Base-by-base conservation (phyloP, 2,888 invertebrate genomes). In the Sthenelais limicola region DNA sequence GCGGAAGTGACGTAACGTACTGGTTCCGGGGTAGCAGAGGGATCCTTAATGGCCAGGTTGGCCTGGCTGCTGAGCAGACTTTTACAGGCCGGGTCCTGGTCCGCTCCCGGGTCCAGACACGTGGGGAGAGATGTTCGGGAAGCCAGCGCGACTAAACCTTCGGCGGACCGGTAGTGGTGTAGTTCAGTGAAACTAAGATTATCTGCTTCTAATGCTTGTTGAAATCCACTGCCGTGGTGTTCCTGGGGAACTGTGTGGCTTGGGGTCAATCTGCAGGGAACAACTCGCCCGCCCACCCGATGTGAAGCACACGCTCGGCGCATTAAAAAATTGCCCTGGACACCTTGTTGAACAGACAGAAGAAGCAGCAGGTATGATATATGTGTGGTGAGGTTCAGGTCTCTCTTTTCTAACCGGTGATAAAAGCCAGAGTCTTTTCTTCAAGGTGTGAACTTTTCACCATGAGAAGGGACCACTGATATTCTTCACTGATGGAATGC, bases 31-130 rank as follows among this genome's bases (percentile, higher is more conserved):
- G 62, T 62, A 24, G 62, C 35, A 1, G 62, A 62, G 5, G 62
- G 62, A 43, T 62, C 62, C 35, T 52, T 30, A n/a, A n/a, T 56
- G 38, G 62, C 35, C 24, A 62, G 62, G 62, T 62, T 62, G 62
- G 21, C 38, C 38, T 62, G 62, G 62, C 62, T 62, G 38, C 62
- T 35, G 35, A 62, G 35, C 21, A 62, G 62, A 24, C 38, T 38
- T 15, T 43, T 1, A 43, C 43, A 62, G 5, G 62, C 62, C n/a
- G 62, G 62, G 38, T 62, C 62, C 62, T 62, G 62, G 12, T 35
- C 35, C 7, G 30, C 56, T 1, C 38, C 62, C 12, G 62, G 62
- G 38, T 62, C 62, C 38, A 62, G 62, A 26, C 62, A 62, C 38
- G 62, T 62, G n/a, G 62, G 62, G 26, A 62, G 62, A 43, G 62